Conservation (phyloP, 1,140 invertebrate genomes). For the Penaeus vannamei region DNA sequence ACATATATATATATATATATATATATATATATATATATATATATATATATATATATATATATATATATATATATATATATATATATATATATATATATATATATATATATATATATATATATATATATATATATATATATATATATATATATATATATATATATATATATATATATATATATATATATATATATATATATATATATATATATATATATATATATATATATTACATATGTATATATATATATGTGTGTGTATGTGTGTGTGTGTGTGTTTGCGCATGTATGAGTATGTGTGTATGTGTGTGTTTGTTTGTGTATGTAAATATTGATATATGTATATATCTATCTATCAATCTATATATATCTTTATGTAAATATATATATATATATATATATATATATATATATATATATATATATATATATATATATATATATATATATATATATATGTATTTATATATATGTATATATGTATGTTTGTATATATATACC, state of each 20-base stretch:
- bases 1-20: conserved; percentile 30
- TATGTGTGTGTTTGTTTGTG: conserved; percentile 18
- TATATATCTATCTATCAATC: not conserved
- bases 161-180: conserved; percentile 20
- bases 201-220: conserved; percentile 18
- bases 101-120: conserved; percentile 30
- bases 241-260: not conserved
- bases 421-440: conserved; percentile 27
- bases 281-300: conserved; percentile 13
- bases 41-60: conserved; percentile 17
- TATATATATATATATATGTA: conserved; percentile 27
- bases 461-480: conserved; percentile 3
- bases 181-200: conserved; percentile 15
- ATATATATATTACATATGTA: conserved; percentile 7
- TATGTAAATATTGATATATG: conserved; percentile 14
- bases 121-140: conserved; percentile 21
- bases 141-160: conserved; percentile 19
- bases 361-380: conserved; percentile 22
- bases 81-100: conserved; percentile 24
- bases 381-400: conserved; percentile 17
- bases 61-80: conserved; percentile 20
- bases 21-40: conserved; percentile 34
- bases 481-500: not conserved
- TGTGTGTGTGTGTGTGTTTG: conserved; percentile 12
- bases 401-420: conserved; percentile 26